Percentiles rank a stretch among this genome's conserved stretches.
phyloP scores from a whole-genome alignment of 1,140 invertebrate species.

The Leptopilina clavipes region DNA sequence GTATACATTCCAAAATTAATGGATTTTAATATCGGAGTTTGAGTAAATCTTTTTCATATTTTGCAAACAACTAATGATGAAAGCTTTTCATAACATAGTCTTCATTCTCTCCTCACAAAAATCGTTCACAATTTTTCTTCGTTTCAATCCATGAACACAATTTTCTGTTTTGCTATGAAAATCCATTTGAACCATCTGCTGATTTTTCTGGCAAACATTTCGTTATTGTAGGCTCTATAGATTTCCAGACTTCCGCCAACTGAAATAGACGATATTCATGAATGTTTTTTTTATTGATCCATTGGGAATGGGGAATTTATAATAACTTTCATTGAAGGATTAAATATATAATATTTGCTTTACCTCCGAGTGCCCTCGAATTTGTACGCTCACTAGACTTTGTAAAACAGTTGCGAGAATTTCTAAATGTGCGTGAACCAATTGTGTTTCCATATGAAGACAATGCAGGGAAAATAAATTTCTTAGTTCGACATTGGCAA shows the following conservation, averaged over 20 bases:
- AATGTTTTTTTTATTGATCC: no score
- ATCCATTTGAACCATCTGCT: slow-evolving; percentile 67
- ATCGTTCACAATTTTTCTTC: background rate
- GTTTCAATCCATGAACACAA: background rate
- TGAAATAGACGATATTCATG: slow-evolving; percentile 62
- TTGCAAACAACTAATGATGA: slow-evolving; percentile 25
- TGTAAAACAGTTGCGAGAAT: slow-evolving; percentile 80
- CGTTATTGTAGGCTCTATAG: slow-evolving; percentile 76
- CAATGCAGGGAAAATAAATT: slow-evolving; percentile 84
- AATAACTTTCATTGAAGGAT: slow-evolving; percentile 30
- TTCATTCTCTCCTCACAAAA: background rate
- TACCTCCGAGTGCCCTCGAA: slow-evolving; percentile 80
- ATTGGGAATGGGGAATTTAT: no score
- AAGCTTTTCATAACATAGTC: background rate
- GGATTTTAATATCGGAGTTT: no score
- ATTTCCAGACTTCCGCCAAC: slow-evolving; percentile 77
- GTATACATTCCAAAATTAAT: no score
- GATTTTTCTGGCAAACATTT: slow-evolving; percentile 76
- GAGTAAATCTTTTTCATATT: no score
- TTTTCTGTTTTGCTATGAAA: slow-evolving; percentile 53
- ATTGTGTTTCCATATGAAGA: slow-evolving; percentile 83
- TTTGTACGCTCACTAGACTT: slow-evolving; percentile 78
- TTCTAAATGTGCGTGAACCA: slow-evolving; percentile 82
- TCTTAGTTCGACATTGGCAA: slow-evolving; percentile 82
- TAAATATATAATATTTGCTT: slow-evolving; percentile 55